These are phyloP conservation scores for Arctia plantaginis DNA, from an alignment of 2,888 invertebrate genomes.

Conservation along the genomic window DNA sequence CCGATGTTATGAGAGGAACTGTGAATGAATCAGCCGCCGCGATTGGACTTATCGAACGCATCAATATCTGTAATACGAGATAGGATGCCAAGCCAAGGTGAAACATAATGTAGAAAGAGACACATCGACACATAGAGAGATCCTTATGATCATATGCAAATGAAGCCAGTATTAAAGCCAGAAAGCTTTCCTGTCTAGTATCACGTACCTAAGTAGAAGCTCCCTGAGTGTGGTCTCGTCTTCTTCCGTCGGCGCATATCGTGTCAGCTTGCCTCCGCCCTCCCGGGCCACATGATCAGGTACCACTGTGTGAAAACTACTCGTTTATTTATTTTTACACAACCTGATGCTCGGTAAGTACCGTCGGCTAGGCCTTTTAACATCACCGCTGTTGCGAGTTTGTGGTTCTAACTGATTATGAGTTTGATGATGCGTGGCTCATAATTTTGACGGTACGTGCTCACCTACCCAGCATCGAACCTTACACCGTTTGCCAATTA, in stretches of 20 bases:
- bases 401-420: constrained; percentile 35
- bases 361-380: not conserved
- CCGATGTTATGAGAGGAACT: constrained; percentile 68
- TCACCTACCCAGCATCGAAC: constrained; percentile 63
- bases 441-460: constrained; percentile 46
- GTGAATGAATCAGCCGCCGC: constrained; percentile 68
- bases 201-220: constrained; percentile 95
- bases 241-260: constrained; percentile 94
- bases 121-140: constrained; percentile 69
- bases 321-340: constrained; percentile 64
- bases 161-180: constrained; percentile 80
- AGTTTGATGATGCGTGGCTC: constrained; percentile 49
- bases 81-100: constrained; percentile 79
- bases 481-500: constrained; percentile 76
- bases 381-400: constrained; percentile 25
- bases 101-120: constrained; percentile 60
- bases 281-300: constrained; percentile 86
- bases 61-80: constrained; percentile 83
- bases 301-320: constrained; percentile 84
- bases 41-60: constrained; percentile 60
- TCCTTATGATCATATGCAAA: constrained; percentile 70
- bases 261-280: constrained; percentile 88
- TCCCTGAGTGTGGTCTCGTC: constrained; percentile 98
- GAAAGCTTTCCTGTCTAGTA: constrained; percentile 76
- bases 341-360: constrained; percentile 10